These are phyloP conservation scores for Tokudaia tokunoshimensis DNA, from an alignment of 2,797 vertebrate genomes.

Conservation along the genomic window DNA sequence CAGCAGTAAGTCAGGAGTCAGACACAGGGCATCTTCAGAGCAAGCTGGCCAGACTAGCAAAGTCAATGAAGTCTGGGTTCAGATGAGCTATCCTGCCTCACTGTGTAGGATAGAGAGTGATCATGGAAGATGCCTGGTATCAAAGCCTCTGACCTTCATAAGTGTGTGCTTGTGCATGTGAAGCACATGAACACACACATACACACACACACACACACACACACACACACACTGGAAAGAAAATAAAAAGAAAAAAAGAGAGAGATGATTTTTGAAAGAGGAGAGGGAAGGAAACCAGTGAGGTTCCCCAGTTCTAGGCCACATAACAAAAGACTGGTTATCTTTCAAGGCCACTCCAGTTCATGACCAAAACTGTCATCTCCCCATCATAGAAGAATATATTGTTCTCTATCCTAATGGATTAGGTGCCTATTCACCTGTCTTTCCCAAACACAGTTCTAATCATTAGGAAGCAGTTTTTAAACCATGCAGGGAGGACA, in stretches of 20 bases:
- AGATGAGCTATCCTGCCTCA: not conserved
- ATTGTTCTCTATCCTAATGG: not conserved
- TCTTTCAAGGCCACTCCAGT: not conserved
- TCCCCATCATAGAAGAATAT: not conserved
- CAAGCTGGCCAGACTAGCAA: not conserved
- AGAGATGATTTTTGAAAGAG: not conserved
- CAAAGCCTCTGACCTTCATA: not conserved
- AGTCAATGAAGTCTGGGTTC: not conserved
- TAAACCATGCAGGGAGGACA: not conserved
- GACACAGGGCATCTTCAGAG: not conserved
- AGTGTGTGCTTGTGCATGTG: not conserved
- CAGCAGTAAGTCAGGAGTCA: not conserved
- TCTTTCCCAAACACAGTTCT: not conserved
- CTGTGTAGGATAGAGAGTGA: not conserved
- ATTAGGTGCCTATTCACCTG: not conserved
- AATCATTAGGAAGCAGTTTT: not conserved
- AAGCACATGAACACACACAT: fast-evolving
- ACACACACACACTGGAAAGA: too few relatives aligned
- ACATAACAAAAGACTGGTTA: not conserved
- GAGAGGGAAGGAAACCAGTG: not conserved
- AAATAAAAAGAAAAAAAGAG: not conserved
- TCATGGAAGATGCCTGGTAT: not conserved
- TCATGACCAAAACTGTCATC: not conserved
- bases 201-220: too few relatives aligned
- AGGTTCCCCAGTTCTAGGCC: not conserved